These are phyloP conservation scores for Diogma glabrata DNA, from an alignment of 2,888 invertebrate species.

Conservation along the genomic window DNA sequence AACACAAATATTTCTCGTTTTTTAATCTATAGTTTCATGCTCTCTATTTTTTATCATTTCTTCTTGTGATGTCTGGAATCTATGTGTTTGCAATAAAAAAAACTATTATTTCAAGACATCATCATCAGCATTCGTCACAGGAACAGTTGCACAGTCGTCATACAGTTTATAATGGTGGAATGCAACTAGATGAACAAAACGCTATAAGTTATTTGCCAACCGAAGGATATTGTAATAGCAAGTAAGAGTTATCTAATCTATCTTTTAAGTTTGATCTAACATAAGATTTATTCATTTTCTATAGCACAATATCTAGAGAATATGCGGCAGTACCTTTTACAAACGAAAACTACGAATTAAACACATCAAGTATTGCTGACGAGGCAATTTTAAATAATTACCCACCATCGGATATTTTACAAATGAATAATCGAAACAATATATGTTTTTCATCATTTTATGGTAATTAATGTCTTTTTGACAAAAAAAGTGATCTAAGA, in stretches of 20 bases:
- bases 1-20: conserved; percentile 3
- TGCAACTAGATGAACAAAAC: neutral
- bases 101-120: conserved; percentile 5
- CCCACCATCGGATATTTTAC: neutral
- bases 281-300: neutral
- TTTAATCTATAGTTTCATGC: conserved; percentile 59
- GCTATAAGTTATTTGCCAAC: conserved; percentile 2
- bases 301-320: conserved; percentile 7
- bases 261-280: neutral
- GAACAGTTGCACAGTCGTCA: neutral
- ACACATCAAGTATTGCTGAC: neutral
- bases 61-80: conserved; percentile 64
- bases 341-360: conserved; percentile 6
- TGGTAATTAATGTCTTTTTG: too few relatives aligned
- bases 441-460: conserved; percentile 7
- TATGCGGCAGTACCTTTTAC: neutral
- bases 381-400: neutral
- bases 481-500: too few relatives aligned
- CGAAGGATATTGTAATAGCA: conserved; percentile 5
- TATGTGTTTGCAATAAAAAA: conserved; percentile 46
- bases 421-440: neutral
- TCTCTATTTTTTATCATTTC: conserved; percentile 68
- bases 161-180: neutral
- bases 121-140: neutral
- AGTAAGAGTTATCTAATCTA: neutral